Base-by-base conservation (phyloP, 2,888 invertebrate species). In the Cynaeus angustus region DNA sequence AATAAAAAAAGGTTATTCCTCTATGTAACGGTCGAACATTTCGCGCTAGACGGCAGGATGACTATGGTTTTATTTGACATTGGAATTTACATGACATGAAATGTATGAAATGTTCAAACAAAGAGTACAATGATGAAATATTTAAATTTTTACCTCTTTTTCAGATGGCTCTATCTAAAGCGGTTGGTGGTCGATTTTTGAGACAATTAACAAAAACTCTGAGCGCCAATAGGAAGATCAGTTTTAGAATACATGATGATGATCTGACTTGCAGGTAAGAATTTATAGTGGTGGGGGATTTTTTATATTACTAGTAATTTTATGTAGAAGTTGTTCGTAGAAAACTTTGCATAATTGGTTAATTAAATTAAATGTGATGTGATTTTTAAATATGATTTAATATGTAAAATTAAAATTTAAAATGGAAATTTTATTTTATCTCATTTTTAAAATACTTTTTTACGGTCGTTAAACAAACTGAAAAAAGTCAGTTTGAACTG, bases 91-190 rank as follows among this genome's bases (percentile, higher is more conserved):
- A 59, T 58, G 59, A 21, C 21, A 46, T 46, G 33, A 46, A 30
- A 59, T 28, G 26, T 28, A 46, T 46, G 33, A 46, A 30, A 59
- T 28, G 26, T 28, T 45, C 28, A 5, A 46, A 59, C 43, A 37
- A 37, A 37, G 37, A n/a, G 37, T 37, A 37, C 7, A 13, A 41
- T 33, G 33, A 33, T 33, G 33, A 33, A 21, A 33, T 55, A 38
- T 38, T 55, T 55, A 55, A n/a, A n/a, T 56, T 50, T 50, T 30
- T 50, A 30, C 28, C 64, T 70, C 66, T n/a, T 21, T 75, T 77
- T 56, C 71, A 78, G 77, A 78, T 78, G 78, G 71, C 75, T 14
- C 26, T 76, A 16, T 53, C 74, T 14, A 66, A 74, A 64, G 65
- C 56, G n/a, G 61, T 72, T 21, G 52, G 56, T 14, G 43, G 64